These are phyloP conservation scores for Drymonia ruficornis DNA, from an alignment of 2,888 invertebrate species.

Conservation along the genomic window DNA sequence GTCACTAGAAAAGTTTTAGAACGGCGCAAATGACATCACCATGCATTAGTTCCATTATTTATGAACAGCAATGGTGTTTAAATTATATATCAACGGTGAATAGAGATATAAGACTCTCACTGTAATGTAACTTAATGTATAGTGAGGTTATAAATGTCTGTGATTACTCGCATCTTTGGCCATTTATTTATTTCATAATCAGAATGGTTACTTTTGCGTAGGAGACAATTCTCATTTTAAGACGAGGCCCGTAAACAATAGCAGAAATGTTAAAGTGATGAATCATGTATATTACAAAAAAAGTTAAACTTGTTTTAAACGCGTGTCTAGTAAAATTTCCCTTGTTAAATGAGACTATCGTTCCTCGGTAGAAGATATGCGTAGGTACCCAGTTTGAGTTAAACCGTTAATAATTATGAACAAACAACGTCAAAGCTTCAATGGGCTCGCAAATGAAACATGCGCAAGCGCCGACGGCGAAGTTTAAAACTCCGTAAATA, in stretches of 20 bases:
- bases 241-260: neutral
- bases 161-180: neutral
- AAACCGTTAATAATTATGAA: too few species aligned
- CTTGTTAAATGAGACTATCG: too few species aligned
- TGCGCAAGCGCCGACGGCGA: neutral
- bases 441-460: neutral
- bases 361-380: too few species aligned
- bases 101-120: neutral
- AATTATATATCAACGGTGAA: too few species aligned
- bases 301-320: too few species aligned
- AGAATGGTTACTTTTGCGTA: neutral
- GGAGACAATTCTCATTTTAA: neutral
- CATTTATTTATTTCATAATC: neutral
- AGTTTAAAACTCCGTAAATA: conserved; percentile 2
- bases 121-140: neutral
- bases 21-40: too few species aligned
- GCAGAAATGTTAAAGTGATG: neutral
- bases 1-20: too few species aligned
- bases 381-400: too few species aligned
- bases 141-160: neutral
- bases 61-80: too few species aligned
- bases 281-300: too few species aligned
- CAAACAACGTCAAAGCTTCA: too few species aligned
- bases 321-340: too few species aligned
- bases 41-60: neutral